Percentiles rank a stretch among this genome's conserved stretches.
Evolutionary conservation across 2,113 vertebrate species (phyloP).

Genomic region (Semnornis frantzii): DNA sequence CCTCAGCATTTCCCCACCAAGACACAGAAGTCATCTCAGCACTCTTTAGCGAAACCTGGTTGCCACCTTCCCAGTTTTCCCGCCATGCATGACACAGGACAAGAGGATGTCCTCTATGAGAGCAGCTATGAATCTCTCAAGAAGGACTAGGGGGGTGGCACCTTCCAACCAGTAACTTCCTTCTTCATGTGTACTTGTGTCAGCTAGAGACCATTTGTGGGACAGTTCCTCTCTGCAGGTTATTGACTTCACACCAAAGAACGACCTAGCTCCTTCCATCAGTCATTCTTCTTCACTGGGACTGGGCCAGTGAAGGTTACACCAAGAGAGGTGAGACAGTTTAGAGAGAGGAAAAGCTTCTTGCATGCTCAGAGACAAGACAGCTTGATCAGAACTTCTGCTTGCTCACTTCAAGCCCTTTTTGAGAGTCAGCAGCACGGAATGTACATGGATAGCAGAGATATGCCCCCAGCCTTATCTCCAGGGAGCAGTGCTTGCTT

Average conservation of each 20-base stretch:
- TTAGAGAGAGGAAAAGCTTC: not conserved
- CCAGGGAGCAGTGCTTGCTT: not conserved
- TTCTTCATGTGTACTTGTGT: not conserved
- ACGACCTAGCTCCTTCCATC: not conserved
- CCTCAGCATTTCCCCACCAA: not conserved
- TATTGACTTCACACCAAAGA: not conserved
- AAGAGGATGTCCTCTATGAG: not conserved
- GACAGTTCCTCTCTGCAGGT: not conserved
- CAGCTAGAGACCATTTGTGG: not conserved
- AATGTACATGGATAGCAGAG: not conserved
- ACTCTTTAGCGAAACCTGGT: not conserved
- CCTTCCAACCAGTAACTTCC: not conserved
- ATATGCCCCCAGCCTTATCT: not conserved
- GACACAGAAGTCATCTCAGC: not conserved
- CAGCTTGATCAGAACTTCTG: not conserved
- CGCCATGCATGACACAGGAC: not conserved
- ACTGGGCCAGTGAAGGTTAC: not conserved
- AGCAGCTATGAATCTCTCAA: not conserved
- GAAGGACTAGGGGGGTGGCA: not conserved
- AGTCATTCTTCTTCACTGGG: not conserved
- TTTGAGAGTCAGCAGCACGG: not conserved
- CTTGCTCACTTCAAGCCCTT: not conserved
- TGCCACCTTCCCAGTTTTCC: not conserved
- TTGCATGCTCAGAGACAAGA: not conserved
- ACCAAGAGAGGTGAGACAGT: not conserved